Evolutionary conservation across 1,140 invertebrate genomes (phyloP), one percentile per base, ranked within the genome.

Genomic region (Lordiphosa collinella): DNA sequence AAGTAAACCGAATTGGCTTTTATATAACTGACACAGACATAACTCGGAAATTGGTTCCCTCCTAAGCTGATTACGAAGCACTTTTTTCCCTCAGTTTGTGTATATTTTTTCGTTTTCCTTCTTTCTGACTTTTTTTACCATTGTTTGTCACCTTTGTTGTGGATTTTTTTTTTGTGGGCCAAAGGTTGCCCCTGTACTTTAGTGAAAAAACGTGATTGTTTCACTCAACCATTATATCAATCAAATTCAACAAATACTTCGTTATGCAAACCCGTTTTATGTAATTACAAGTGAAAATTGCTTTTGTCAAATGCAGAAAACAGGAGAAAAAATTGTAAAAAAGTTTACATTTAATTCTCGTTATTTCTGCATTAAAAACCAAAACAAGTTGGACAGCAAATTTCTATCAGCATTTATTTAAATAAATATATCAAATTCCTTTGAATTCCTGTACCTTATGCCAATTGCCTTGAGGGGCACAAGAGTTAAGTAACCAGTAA

Each of bases 11-110:
- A 8, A 29, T 6, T 29, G 25, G 25, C 25, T 29, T 43, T 43
- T 43, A 43, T 35, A 32, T 58, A 46, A 37, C 14, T 22, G 47
- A 49, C n/a, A 16, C 9, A 16, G 37, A 40, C 11, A 13, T 11
- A 37, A 37, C 11, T 7, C 6, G 11, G 46, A 35, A 25, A 29
- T 29, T 51, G 13, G 22, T 32, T 44, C 9, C 22, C 3, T 12
- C 9, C 11, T 44, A 67, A 67, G 56, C 63, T 67, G 63, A 67
- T 67, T 67, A 67, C 63, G 58, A 35, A 58, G 63, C 63, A 67
- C 31, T 67, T 67, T 66, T 66, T 67, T 18, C 4, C 7, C 34
- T 25, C 53, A 55, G 16, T 32, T 44, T 35, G 11, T 34, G 1
- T 7, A 10, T 47, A 14, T 32, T 16, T 10, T 32, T 48, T 32